Base-by-base conservation (phyloP, 2,888 invertebrate genomes). In the Lepeophtheirus nordmannii region DNA sequence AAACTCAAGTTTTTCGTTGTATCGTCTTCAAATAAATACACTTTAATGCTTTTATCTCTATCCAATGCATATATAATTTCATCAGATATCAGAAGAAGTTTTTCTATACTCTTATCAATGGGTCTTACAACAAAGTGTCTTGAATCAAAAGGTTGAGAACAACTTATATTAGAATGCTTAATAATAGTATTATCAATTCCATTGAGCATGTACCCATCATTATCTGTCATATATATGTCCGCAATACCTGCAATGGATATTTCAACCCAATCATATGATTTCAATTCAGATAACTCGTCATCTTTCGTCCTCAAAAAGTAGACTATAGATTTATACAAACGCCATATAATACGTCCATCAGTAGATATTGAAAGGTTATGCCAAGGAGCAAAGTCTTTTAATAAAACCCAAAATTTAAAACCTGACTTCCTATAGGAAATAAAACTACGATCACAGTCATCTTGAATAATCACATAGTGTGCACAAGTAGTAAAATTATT, bases 391-490 rank as follows among this genome's bases (percentile, higher is more conserved):
- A 46, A 46, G 8, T 46, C 17, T 46, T 46, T 14, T n/a, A 46
- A 17, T 1, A 46, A 17, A 46, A 46, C 8, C 53, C 53, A 46
- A n/a, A 17, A 46, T 17, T 46, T 46, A 17, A 46, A 46, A 8
- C 53, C 17, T 5, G n/a, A 46, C n/a, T 46, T 17, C 5, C 17
- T n/a, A 46, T 46, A 46, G 5, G 53, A 46, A n/a, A 46, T 17
- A 46, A 46, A 46, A 46, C 53, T n/a, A 46, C 53, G 53, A 5
- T 46, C 53, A 46, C 53, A 46, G 8, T 46, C 53, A 46, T 46
- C 53, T 46, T 46, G 53, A 46, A 46, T 46, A 46, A 46, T 14
- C n/a, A 46, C 53, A 17, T n/a, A 46, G 14, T 46, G 53, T 30
- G 53, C 14, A 17, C n/a, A 46, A 17, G 53, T 8, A 46, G 53